phyloP scores from a whole-genome alignment of 2,113 vertebrate species.

The Hoplias malabaricus region DNA sequence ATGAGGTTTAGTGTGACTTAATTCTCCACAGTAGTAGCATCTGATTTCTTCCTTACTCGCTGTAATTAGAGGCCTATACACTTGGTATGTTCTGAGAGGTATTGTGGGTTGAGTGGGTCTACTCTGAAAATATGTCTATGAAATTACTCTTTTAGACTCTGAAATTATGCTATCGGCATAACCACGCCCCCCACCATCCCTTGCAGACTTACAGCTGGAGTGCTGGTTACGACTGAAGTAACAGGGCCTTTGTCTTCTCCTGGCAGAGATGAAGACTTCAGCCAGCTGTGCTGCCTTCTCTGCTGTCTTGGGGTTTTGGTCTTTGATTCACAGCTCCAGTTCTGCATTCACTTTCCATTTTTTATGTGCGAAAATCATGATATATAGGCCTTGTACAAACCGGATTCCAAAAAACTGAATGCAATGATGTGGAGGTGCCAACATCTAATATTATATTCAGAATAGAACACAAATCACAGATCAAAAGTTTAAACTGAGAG shows the following conservation, averaged over 20 bases:
- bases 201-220: neutral
- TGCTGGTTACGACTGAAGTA: neutral
- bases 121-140: neutral
- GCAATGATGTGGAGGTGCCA: no score
- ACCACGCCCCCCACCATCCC: neutral
- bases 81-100: neutral
- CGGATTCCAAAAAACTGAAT: no score
- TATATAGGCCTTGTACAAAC: no score
- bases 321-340: no score
- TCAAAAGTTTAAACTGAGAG: no score
- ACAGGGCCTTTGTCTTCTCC: neutral
- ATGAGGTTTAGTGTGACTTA: neutral
- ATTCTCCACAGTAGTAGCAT: neutral
- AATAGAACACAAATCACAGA: no score
- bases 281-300: conserved; percentile 15
- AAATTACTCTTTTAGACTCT: no score
- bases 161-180: neutral
- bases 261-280: conserved; percentile 11
- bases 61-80: neutral
- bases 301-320: neutral
- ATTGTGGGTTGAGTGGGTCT: neutral
- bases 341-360: no score
- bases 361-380: no score
- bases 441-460: no score
- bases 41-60: neutral